A percentile compares a stretch with the other conserved stretches of the same genome.
phyloP scores from a whole-genome alignment of 2,113 vertebrate species.

The Apaloderma vittatum region DNA sequence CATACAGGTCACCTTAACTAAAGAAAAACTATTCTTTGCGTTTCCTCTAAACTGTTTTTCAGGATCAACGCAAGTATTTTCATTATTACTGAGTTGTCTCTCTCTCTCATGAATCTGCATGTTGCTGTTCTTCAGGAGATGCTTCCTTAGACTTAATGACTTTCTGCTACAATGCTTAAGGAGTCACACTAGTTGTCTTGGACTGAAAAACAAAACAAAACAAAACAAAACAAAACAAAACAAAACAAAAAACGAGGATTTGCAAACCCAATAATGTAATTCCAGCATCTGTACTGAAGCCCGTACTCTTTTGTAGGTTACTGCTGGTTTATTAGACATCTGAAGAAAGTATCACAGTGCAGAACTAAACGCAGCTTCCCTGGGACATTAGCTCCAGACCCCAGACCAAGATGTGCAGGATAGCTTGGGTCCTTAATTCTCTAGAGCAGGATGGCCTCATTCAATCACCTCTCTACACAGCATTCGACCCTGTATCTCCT shows the following conservation, averaged over 20 bases:
- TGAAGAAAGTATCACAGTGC: neutral
- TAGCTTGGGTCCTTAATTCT: neutral
- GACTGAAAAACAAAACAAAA: neutral
- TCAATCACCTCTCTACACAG: neutral
- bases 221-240: neutral
- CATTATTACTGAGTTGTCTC: neutral
- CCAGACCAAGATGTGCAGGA: neutral
- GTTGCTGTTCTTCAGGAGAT: neutral
- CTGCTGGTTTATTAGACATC: neutral
- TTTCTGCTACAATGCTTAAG: neutral
- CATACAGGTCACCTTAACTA: neutral
- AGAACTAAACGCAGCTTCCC: neutral
- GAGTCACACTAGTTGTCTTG: neutral
- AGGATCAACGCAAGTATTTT: neutral
- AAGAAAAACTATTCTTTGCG: neutral
- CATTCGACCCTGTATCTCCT: neutral
- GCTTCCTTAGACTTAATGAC: neutral
- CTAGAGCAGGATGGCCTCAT: neutral
- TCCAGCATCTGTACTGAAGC: neutral
- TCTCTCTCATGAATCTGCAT: neutral
- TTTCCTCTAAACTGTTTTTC: neutral
- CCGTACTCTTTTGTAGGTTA: neutral
- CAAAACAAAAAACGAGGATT: neutral
- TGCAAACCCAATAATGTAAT: neutral
- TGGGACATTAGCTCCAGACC: neutral